Base-by-base conservation (phyloP, 2,888 invertebrate species). In the Andrena bicolor region DNA sequence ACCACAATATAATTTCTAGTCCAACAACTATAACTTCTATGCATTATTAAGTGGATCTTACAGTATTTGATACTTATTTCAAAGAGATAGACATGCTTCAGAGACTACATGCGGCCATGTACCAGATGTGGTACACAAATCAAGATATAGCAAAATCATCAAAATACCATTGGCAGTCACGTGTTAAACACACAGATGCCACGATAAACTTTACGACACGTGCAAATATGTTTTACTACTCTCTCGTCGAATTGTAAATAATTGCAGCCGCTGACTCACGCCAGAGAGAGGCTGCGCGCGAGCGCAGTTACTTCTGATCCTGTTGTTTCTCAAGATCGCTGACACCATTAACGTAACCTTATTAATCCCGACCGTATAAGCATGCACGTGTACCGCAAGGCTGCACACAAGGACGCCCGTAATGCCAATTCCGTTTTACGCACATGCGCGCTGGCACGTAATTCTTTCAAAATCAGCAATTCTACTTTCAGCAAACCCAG, bases 331-430 rank as follows among this genome's bases (percentile, higher is more conserved):
- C 13, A 23, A 48, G 48, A 68, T 56, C 32, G n/a, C 68, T 35
- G 58, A 71, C 63, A 66, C 64, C 49, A 72, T 63, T 76, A 79
- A 76, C 63, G 66, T 68, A 71, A 80, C 53, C 71, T 73, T 71
- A 82, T 82, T 86, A 53, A 74, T 63, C 41, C 63, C 26, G 28
- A 10, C 35, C 51, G 58, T 63, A 61, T 60, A 60, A 23, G 32
- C 49, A 41, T 28, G 75, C 75, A 76, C 51, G 58, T 26, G 76
- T 51, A 73, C 48, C 10, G 71, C 88, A 80, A 87, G 88, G 85
- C 30, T 81, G 72, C 48, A 13, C 60, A 64, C 79, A 83, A 87
- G 87, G 87, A 75, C 80, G 76, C n/a, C 10, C 20, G 13, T 35
- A 79, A 58, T 60, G 32, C 32, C 35, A 49, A 35, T 66, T 66